These are phyloP conservation scores for Apeltes quadracus DNA, from an alignment of 2,113 vertebrate genomes.

Conservation along the genomic window DNA sequence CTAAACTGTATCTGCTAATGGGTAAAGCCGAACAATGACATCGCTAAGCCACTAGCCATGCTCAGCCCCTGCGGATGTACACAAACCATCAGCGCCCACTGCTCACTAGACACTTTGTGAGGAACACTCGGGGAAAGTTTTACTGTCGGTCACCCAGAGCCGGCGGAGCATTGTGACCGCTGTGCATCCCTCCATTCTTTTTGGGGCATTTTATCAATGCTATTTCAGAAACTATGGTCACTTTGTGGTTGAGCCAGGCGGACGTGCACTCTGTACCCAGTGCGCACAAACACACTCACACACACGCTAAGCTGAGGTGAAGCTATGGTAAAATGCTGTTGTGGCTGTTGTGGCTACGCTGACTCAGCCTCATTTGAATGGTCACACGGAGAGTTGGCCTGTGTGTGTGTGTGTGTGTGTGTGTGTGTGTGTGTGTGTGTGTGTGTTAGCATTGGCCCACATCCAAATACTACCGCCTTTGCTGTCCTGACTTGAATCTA, in stretches of 20 bases:
- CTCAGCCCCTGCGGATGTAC: not conserved
- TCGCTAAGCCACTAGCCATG: slow-evolving; percentile 48
- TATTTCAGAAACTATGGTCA: slow-evolving; percentile 42
- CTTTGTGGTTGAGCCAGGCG: slow-evolving; percentile 24
- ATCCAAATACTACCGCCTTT: slow-evolving; percentile 67
- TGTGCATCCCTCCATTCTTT: slow-evolving; percentile 8
- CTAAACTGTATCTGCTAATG: slow-evolving; percentile 64
- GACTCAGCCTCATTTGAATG: slow-evolving; percentile 73
- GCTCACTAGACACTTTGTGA: slow-evolving; percentile 3
- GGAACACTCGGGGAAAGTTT: not conserved
- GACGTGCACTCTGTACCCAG: slow-evolving; percentile 27
- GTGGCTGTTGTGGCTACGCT: slow-evolving; percentile 62
- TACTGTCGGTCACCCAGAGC: slow-evolving; percentile 9
- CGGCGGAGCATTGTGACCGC: slow-evolving; percentile 1
- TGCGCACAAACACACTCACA: slow-evolving; percentile 6
- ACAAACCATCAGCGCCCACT: slow-evolving; percentile 1
- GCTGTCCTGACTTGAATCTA: slow-evolving; percentile 54
- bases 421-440: slow-evolving; percentile 18
- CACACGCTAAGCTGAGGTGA: slow-evolving; percentile 29
- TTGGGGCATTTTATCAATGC: slow-evolving; percentile 29
- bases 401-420: slow-evolving; percentile 23
- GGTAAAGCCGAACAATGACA: slow-evolving; percentile 53
- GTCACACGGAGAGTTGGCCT: slow-evolving; percentile 60
- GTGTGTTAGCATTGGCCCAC: slow-evolving; percentile 62
- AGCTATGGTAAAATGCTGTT: slow-evolving; percentile 56